Base-by-base conservation (phyloP, 2,113 vertebrate species). In the Pongo abelii region DNA sequence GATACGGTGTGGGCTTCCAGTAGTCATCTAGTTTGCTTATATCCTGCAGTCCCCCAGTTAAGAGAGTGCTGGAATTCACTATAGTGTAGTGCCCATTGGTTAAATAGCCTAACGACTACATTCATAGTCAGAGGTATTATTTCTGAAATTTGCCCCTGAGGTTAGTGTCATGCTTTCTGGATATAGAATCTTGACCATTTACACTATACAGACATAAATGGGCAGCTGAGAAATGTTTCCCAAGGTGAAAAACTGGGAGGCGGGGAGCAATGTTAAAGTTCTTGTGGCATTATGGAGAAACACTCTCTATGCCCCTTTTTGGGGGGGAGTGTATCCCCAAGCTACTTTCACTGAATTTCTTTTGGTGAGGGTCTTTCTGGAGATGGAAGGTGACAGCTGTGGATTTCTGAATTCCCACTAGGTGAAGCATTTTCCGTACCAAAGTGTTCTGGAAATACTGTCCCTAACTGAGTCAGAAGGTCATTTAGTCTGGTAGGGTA, bases 351-450 rank as follows among this genome's bases (percentile, higher is more conserved):
- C 84, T 77, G 52, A 81, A 55, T 90, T 75, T 89, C 12, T 64
- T 43, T 85, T 85, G 5, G 69, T 77, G 17, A 64, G 11, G 3
- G 16, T 93, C 25, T 40, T 18, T 92, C 27, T 93, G 57, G 81
- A 59, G 27, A 57, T 48, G 55, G 32, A 64, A 88, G 40, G 18
- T 70, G 14, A 43, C 35, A 23, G 35, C 46, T 93, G 59, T 95
- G n/a, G 89, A 67, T 90, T 93, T 97, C 52, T 87, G 40, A 96
- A 93, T 52, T 81, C 43, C 77, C 67, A 91, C 74, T 72, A 83
- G 67, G 12, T 85, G 50, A 83, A 84, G 74, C 46, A 81, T 61
- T 96, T 93, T 78, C 14, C 23, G 38, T 52, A 93, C 5, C 40
- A 85, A 72, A 57, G 57, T 52, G 0, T 91, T 86, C 50, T 78